A percentile compares a stretch with the other conserved stretches of the same genome.
Conservation (phyloP, 2,888 invertebrate species). For the Luperina testacea region DNA sequence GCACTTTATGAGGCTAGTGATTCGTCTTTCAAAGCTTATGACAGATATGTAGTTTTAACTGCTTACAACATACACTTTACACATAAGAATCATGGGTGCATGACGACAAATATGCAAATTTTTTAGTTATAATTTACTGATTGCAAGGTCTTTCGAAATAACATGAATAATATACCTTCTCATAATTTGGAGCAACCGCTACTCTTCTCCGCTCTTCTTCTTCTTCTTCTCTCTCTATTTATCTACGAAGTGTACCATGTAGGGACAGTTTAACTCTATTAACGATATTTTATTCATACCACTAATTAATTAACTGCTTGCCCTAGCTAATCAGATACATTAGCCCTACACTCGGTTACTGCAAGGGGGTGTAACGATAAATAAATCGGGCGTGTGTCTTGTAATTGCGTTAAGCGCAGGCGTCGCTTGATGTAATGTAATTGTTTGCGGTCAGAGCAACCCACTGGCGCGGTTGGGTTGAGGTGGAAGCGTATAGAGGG, state of each 20-base stretch:
- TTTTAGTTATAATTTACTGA: too few relatives aligned
- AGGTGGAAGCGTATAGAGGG: slow-evolving; percentile 6
- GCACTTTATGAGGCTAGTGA: too few relatives aligned
- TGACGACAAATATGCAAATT: too few relatives aligned
- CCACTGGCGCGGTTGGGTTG: slow-evolving; percentile 37
- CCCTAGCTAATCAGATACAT: slow-evolving; percentile 25
- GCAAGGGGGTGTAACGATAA: slow-evolving; percentile 59
- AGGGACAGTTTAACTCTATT: not conserved
- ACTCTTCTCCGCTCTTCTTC: too few relatives aligned
- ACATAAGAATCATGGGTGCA: too few relatives aligned
- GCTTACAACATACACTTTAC: too few relatives aligned
- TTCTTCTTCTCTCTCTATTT: too few relatives aligned
- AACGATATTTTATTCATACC: not conserved
- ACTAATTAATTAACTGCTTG: slow-evolving; percentile 16
- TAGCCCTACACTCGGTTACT: slow-evolving; percentile 38
- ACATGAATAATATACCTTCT: too few relatives aligned
- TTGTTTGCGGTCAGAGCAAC: slow-evolving; percentile 76
- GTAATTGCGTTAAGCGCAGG: slow-evolving; percentile 75
- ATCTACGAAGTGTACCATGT: not conserved
- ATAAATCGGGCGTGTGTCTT: slow-evolving; percentile 71
- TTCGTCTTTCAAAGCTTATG: too few relatives aligned
- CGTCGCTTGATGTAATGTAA: slow-evolving; percentile 77
- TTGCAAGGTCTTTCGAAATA: too few relatives aligned
- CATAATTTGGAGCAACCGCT: not conserved
- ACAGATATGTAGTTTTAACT: too few relatives aligned